phyloP scores from a whole-genome alignment of 2,797 vertebrate genomes.

The Rhinophrynus dorsalis region DNA sequence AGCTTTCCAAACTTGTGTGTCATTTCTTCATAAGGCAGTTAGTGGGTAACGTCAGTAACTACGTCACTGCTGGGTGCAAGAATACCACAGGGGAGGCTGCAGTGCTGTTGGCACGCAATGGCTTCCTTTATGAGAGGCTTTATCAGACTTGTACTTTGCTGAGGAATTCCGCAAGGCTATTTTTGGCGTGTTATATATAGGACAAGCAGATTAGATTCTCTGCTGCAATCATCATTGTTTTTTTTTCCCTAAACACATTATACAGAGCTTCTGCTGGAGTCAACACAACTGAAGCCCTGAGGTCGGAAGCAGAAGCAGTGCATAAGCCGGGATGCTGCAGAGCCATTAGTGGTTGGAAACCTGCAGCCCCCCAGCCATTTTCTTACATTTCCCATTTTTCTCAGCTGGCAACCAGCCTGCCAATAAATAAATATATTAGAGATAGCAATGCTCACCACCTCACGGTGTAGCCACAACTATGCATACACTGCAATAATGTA shows the following conservation, averaged over 20 bases:
- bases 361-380: too few species aligned
- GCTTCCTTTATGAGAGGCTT: background rate
- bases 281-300: slow-evolving; percentile 9
- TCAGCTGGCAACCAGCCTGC: too few species aligned
- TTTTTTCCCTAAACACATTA: slow-evolving; percentile 27
- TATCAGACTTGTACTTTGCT: slow-evolving; percentile 34
- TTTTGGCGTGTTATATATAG: slow-evolving; percentile 31
- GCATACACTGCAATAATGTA: too few species aligned
- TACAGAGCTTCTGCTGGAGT: slow-evolving; percentile 17
- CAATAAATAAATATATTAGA: too few species aligned
- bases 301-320: background rate
- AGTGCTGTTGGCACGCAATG: background rate
- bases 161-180: slow-evolving; percentile 32
- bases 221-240: background rate
- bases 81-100: background rate
- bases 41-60: too few species aligned
- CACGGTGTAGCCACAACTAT: too few species aligned
- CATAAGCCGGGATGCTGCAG: too few species aligned
- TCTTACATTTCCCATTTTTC: too few species aligned
- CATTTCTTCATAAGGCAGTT: too few species aligned
- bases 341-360: too few species aligned
- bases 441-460: too few species aligned
- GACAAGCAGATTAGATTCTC: slow-evolving; percentile 41
- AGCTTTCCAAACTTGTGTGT: too few species aligned
- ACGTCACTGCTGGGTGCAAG: background rate